phyloP scores from a whole-genome alignment of 2,113 vertebrate species.

The Microtus ochrogaster region DNA sequence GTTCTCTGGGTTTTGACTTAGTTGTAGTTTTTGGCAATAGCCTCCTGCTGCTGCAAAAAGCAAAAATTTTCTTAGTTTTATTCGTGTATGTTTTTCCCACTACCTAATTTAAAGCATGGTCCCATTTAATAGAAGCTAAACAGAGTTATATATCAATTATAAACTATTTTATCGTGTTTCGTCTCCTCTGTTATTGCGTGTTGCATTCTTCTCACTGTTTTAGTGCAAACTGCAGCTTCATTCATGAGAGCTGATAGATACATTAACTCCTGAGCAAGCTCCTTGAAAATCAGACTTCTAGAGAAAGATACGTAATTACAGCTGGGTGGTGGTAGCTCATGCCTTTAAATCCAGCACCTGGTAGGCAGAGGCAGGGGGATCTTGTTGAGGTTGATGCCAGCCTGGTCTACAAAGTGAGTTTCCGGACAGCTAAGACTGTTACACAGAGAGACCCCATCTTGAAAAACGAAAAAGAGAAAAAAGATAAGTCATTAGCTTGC shows the following conservation, averaged over 20 bases:
- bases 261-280: neutral
- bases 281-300: neutral
- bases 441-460: no score
- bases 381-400: no score
- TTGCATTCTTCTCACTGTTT: neutral
- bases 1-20: neutral
- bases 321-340: no score
- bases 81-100: neutral
- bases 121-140: constrained; percentile 25
- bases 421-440: no score
- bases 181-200: neutral
- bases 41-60: neutral
- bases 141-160: neutral
- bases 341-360: no score
- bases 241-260: neutral
- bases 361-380: no score
- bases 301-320: neutral
- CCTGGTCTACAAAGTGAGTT: no score
- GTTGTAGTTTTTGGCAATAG: no score
- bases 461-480: no score
- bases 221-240: no score
- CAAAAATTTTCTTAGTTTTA: neutral
- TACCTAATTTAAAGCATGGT: neutral
- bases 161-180: neutral
- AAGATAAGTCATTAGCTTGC: no score